A percentile compares a stretch with the other conserved stretches of the same genome.
These are phyloP conservation scores for Pelodytes ibericus DNA, from an alignment of 2,797 vertebrate species.

Conservation along the genomic window DNA sequence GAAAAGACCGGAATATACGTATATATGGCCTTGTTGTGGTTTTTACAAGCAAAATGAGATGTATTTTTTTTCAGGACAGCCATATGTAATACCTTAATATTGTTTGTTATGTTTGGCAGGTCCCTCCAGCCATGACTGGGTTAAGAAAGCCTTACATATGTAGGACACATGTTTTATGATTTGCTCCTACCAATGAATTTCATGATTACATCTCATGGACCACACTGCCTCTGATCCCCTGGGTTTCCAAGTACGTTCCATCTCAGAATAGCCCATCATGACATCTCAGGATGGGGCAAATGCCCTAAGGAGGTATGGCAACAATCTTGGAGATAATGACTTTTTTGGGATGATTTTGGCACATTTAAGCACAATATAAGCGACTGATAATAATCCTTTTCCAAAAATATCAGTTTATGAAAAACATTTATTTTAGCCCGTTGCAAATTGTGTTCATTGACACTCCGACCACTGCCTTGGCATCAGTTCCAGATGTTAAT, in stretches of 20 bases:
- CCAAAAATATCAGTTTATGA: neutral
- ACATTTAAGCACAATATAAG: constrained; percentile 9
- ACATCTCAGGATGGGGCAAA: neutral
- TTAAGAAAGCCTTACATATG: neutral
- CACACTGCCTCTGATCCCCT: neutral
- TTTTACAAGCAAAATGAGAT: too few species aligned
- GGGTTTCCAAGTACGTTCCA: constrained; percentile 1
- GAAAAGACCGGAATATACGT: neutral
- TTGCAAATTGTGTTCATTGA: neutral
- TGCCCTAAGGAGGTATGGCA: neutral
- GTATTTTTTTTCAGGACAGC: too few species aligned
- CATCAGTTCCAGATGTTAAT: too few species aligned
- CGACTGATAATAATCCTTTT: neutral
- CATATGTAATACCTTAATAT: too few species aligned
- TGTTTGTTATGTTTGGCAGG: too few species aligned
- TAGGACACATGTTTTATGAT: constrained; percentile 6
- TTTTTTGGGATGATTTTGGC: neutral
- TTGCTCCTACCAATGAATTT: neutral
- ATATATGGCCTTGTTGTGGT: too few species aligned
- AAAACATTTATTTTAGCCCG: neutral
- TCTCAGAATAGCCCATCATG: neutral
- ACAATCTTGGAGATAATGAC: neutral
- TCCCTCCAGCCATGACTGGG: neutral
- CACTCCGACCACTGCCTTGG: too few species aligned
- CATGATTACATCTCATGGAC: constrained; percentile 12